Evolutionary conservation across 2,113 vertebrate species (phyloP).

Genomic region (Carassius carassius): DNA sequence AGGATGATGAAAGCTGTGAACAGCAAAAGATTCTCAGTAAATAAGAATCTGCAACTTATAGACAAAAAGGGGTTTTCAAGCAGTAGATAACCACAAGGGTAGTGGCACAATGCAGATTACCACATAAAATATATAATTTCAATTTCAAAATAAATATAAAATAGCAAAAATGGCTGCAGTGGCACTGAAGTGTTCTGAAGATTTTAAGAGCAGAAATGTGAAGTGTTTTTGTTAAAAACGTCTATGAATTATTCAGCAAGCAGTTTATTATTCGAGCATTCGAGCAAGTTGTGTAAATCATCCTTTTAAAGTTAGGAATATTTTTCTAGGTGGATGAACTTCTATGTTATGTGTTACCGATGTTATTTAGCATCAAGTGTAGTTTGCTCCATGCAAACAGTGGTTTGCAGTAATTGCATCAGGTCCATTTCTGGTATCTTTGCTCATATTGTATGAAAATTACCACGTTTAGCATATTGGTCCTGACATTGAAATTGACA

Average conservation of each 20-base stretch:
- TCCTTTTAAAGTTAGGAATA: not conserved
- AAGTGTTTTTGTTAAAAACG: not conserved
- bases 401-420: not conserved
- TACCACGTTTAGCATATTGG: not conserved
- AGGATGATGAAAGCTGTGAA: no score
- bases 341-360: not conserved
- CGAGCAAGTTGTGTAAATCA: not conserved
- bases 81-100: no score
- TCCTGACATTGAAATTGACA: not conserved
- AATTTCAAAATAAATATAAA: not conserved
- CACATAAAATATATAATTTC: not conserved
- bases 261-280: not conserved
- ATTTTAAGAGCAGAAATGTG: not conserved
- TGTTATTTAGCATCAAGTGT: not conserved
- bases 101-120: not conserved
- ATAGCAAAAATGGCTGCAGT: not conserved
- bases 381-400: not conserved
- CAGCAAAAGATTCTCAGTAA: no score
- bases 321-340: not conserved
- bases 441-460: slow-evolving; percentile 10
- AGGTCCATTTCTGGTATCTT: not conserved
- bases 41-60: no score
- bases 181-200: not conserved
- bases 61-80: no score
- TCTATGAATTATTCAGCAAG: slow-evolving; percentile 1